Conservation (phyloP, 2,888 invertebrate species). For the Lepidonotus clava region DNA sequence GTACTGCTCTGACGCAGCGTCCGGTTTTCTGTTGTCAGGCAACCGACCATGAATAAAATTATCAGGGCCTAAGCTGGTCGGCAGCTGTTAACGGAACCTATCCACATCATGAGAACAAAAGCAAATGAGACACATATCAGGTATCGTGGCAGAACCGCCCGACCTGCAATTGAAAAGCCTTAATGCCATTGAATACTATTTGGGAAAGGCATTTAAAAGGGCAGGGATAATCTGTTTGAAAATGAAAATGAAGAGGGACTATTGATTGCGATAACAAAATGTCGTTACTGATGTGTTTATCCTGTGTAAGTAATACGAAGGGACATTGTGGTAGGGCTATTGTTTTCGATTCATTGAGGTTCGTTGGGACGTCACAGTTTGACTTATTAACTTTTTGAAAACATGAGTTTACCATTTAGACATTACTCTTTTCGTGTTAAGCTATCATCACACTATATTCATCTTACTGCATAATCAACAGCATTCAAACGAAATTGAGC, state of each 20-base stretch:
- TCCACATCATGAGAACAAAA: neutral
- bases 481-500: too few species aligned
- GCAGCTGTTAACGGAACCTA: neutral
- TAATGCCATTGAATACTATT: neutral
- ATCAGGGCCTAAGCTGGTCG: neutral
- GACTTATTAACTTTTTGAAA: too few species aligned
- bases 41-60: neutral
- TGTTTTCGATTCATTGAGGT: too few species aligned
- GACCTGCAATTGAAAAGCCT: neutral
- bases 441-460: too few species aligned
- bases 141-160: neutral
- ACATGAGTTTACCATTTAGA: too few species aligned
- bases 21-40: neutral
- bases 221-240: neutral
- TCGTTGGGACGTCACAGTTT: too few species aligned
- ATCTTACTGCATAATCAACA: too few species aligned
- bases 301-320: too few species aligned
- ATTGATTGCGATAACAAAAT: neutral
- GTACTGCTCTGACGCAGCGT: neutral
- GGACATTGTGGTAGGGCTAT: too few species aligned
- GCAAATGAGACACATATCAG: conserved; percentile 19
- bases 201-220: neutral
- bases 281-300: neutral
- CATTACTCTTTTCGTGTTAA: too few species aligned
- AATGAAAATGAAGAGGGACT: neutral